Evolutionary conservation across 1,140 invertebrate genomes (phyloP), one percentile per base, ranked within the genome.

Genomic region (Lethrus apterus): DNA sequence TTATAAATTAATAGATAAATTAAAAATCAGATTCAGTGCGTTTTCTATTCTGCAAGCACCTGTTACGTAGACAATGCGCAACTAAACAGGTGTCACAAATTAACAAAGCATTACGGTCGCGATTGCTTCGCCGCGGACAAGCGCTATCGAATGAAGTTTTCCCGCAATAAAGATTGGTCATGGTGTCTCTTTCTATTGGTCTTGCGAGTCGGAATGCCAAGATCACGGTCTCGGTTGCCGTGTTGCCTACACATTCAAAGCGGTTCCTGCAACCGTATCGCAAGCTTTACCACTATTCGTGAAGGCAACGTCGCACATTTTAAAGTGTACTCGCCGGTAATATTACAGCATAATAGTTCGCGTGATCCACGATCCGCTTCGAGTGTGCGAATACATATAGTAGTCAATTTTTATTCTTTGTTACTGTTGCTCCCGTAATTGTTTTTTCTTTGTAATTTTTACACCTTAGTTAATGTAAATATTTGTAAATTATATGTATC

Each of bases 201-300:
- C 42, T 50, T 44, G 49, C 14, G 44, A 51, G 43, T 31, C 46
- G 51, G 59, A 61, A 61, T 61, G 59, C 57, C 57, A 61, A 59
- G 59, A 61, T 61, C 59, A 61, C 55, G 59, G 59, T 56, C 52
- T 47, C 34, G 42, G 34, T 41, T 17, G 36, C 56, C 19, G 17
- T 36, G 51, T 56, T 57, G 56, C 48, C 51, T 14, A 11, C 36
- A 17, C 9, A 10, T 40, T n/a, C 32, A 32, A 35, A 46, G 33
- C 44, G 46, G 46, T 47, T 40, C 46, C 34, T 42, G 46, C 35
- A 47, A 41, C 46, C 35, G 46, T 47, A 47, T 38, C 47, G 40
- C 47, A 32, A 34, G 41, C 40, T 38, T 49, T 47, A 47, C 46
- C 23, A 47, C 46, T 47, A 47, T 21, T 17, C 21, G 13, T 17